Evolutionary conservation across 2,797 vertebrate species (phyloP).

Genomic region (Falco cherrug): DNA sequence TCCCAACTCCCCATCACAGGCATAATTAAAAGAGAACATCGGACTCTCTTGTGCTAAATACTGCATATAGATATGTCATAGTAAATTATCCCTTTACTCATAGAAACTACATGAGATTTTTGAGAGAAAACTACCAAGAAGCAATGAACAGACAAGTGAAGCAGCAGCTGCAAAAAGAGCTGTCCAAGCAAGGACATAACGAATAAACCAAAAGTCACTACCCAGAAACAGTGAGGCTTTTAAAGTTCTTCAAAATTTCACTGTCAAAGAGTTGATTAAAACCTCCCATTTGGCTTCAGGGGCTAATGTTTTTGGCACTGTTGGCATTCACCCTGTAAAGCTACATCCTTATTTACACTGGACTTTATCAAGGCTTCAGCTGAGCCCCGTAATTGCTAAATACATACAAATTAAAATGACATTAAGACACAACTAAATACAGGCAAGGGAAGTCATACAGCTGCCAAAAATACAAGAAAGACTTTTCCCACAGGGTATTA

Average conservation of each 20-base stretch:
- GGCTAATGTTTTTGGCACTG: background rate
- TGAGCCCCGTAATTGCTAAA: background rate
- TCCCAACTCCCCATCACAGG: background rate
- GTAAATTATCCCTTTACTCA: background rate
- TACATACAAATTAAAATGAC: background rate
- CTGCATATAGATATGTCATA: rapidly evolving
- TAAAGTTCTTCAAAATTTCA: background rate
- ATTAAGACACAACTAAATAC: background rate
- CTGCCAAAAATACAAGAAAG: conserved; percentile 3
- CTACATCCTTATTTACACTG: background rate
- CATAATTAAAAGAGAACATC: background rate
- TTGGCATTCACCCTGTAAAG: background rate
- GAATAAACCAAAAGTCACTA: background rate
- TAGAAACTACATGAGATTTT: background rate
- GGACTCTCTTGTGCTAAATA: background rate
- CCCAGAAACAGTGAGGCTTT: background rate
- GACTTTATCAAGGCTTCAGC: background rate
- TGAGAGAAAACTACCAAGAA: background rate
- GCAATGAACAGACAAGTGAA: background rate
- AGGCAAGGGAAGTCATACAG: background rate
- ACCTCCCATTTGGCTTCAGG: background rate
- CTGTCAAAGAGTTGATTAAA: background rate
- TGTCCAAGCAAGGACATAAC: background rate
- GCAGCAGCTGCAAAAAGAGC: background rate
- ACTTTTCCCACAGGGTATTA: conserved; percentile 12